A percentile compares a stretch with the other conserved stretches of the same genome.
These are phyloP conservation scores for Sisor rabdophorus DNA, from an alignment of 2,113 vertebrate species.

Conservation along the genomic window DNA sequence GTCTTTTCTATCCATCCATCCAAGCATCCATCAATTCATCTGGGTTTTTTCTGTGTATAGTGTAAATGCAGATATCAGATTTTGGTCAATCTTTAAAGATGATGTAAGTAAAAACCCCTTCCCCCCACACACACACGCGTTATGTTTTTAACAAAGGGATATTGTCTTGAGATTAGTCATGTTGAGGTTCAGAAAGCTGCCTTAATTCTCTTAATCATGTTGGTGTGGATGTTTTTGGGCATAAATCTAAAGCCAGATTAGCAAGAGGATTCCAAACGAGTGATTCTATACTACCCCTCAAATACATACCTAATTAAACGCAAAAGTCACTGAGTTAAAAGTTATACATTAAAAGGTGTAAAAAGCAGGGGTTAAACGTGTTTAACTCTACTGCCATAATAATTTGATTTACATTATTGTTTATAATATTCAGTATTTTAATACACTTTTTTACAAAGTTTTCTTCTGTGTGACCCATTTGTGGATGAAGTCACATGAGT, in stretches of 20 bases:
- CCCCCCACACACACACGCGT: constrained; percentile 55
- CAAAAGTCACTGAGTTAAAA: neutral
- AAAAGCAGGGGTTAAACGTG: too few species aligned
- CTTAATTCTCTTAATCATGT: constrained; percentile 65
- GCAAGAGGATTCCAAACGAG: constrained; percentile 41
- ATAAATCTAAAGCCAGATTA: constrained; percentile 45
- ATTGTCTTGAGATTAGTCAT: constrained; percentile 74
- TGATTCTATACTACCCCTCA: too few species aligned
- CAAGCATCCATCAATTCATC: too few species aligned
- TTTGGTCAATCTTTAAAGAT: neutral
- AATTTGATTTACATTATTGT: too few species aligned
- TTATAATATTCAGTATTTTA: too few species aligned
- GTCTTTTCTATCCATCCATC: too few species aligned
- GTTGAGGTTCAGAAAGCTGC: constrained; percentile 62
- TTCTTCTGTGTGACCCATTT: too few species aligned
- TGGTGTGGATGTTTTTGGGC: constrained; percentile 41
- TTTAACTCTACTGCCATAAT: too few species aligned
- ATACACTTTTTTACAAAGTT: too few species aligned
- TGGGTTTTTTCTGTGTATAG: too few species aligned
- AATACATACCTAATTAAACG: neutral
- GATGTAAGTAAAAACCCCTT: constrained; percentile 27
- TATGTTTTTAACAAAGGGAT: constrained; percentile 67
- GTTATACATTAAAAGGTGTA: neutral
- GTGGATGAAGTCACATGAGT: neutral
- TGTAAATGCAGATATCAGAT: too few species aligned